Evolutionary conservation across 2,888 invertebrate genomes (phyloP), one percentile per base, ranked within the genome.

Genomic region (Nomada fucata): DNA sequence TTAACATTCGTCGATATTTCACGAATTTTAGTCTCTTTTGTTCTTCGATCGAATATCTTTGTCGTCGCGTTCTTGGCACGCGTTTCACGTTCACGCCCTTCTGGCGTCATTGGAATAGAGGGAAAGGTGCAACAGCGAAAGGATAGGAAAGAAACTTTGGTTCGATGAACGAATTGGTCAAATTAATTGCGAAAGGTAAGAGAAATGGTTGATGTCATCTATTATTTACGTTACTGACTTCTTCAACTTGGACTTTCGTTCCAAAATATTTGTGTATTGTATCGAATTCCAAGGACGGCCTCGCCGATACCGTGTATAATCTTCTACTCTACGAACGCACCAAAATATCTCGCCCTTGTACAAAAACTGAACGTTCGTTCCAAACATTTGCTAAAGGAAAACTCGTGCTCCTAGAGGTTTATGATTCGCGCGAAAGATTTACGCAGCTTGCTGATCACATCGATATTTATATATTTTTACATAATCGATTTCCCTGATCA

Each of bases 311-410:
- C 50, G 47, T 53, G 20, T 75, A 64, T 75, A 67, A 67, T 76
- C 71, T 65, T 65, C 29, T 53, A 20, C 44, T 64, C n/a, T 73
- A 57, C 68, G 20, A 52, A 53, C 53, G 69, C 61, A 76, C 73
- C 76, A 42, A 76, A 79, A 83, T 84, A 79, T 79, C 79, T 69
- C 53, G 84, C 67, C 78, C 74, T 75, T 83, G 78, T 72, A 9
- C 64, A 80, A 85, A 78, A 83, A 83, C 79, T 64, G 44, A 2
- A 3, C 52, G 50, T 13, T 63, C 42, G 55, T 75, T 64, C 64
- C 67, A 68, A 82, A 82, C 72, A 82, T 76, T 82, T 13, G 2
- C 47, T 60, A n/a, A 18, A n/a, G 18, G 11, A 42, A 70, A 36
- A 60, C 47, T 57, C 20, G 23, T 42, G 20, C 20, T 61, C 53